Evolutionary conservation across 2,113 vertebrate genomes (phyloP).

Genomic region (Lycocorax pyrrhopterus): DNA sequence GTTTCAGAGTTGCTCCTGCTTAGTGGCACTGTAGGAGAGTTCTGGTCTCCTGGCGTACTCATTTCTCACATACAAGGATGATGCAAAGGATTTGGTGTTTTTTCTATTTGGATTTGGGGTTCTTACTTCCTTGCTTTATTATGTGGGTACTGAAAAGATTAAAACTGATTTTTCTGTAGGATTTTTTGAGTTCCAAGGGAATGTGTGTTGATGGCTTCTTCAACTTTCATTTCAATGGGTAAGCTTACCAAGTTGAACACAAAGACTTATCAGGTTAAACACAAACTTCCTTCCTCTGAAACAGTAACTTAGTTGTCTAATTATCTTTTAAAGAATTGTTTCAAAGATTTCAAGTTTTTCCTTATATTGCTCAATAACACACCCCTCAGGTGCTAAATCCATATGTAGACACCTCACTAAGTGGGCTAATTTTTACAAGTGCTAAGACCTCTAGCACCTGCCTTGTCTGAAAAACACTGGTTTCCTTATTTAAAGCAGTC

Average conservation of each 20-base stretch:
- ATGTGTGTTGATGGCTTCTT: not conserved
- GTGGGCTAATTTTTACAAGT: conserved; percentile 26
- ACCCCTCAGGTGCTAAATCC: conserved; percentile 29
- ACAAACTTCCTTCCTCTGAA: not conserved
- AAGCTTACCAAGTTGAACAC: not conserved
- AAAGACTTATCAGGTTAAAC: not conserved
- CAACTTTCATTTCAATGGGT: not conserved
- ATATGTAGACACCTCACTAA: conserved; percentile 35
- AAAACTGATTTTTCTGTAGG: not conserved
- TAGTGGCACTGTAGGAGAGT: not conserved
- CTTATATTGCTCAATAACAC: not conserved
- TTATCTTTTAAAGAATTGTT: not conserved
- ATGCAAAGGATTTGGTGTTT: not conserved
- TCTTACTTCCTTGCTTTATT: not conserved
- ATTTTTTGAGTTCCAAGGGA: not conserved
- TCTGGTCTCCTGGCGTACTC: not conserved
- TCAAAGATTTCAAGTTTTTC: not conserved
- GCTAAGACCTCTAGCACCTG: conserved; percentile 40
- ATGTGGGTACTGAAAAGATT: not conserved
- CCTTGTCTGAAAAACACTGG: not conserved
- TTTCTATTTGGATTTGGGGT: not conserved
- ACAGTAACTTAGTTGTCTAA: not conserved
- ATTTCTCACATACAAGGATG: not conserved
- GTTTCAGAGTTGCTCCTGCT: not conserved
- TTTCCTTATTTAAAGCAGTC: conserved; percentile 40